Conservation (phyloP, 2,888 invertebrate genomes). For the Isoperla grammatica region DNA sequence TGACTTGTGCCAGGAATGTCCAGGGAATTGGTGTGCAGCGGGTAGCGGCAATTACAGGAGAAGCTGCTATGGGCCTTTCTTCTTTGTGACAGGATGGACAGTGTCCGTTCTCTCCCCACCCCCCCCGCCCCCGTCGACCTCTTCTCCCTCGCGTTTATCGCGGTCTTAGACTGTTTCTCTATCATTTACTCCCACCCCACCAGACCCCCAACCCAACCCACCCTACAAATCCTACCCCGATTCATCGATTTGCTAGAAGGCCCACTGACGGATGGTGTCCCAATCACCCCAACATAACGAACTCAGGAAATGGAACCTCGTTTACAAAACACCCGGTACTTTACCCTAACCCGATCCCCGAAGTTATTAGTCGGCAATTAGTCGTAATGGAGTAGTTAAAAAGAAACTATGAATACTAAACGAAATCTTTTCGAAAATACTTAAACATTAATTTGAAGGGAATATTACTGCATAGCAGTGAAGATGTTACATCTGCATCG, state of each 20-base stretch:
- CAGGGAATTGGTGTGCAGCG: slow-evolving; percentile 3
- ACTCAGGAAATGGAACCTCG: not conserved
- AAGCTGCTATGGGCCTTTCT: slow-evolving; percentile 1
- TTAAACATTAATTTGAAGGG: too few relatives aligned
- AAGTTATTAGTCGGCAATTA: slow-evolving; percentile 4
- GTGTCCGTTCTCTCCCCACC: not conserved
- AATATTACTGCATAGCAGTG: too few relatives aligned
- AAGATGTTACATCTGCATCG: too few relatives aligned
- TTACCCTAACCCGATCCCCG: not conserved
- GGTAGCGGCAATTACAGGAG: slow-evolving; percentile 9
- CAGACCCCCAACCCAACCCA: not conserved
- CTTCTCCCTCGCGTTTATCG: slow-evolving; percentile 1
- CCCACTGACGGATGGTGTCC: slow-evolving; percentile 1
- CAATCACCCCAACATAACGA: not conserved
- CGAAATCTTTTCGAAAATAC: too few relatives aligned
- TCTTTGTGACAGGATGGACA: slow-evolving; percentile 1
- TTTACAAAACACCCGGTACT: not conserved
- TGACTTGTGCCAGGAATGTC: slow-evolving; percentile 1
- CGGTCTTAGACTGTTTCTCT: slow-evolving; percentile 9
- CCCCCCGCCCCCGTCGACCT: not conserved
- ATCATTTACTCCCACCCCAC: slow-evolving; percentile 1
- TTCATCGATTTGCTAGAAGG: slow-evolving; percentile 4
- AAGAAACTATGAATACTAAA: not conserved
- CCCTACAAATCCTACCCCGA: slow-evolving; percentile 1
- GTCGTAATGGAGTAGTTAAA: not conserved